A percentile compares a stretch with the other conserved stretches of the same genome.
Evolutionary conservation across 2,113 vertebrate genomes (phyloP).

Genomic region (Indri indri): DNA sequence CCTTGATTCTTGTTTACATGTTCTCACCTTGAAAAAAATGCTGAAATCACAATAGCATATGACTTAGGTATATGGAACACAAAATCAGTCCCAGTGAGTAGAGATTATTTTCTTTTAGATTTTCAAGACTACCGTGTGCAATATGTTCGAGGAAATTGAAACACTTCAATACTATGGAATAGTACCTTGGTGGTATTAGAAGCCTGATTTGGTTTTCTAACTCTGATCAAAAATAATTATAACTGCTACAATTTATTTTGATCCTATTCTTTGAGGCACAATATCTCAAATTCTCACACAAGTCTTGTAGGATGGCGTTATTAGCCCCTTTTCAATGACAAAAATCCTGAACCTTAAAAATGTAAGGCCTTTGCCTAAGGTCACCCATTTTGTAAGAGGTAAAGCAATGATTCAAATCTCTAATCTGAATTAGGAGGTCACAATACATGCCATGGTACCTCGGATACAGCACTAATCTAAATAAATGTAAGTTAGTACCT

Average conservation of each 20-base stretch:
- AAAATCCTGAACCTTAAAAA: not conserved
- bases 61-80: not conserved
- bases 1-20: not conserved
- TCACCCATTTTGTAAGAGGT: not conserved
- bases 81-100: not conserved
- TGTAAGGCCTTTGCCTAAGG: not conserved
- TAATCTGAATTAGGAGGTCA: not conserved
- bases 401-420: not conserved
- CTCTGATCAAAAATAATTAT: not conserved
- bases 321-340: not conserved
- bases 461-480: not conserved
- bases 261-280: not conserved
- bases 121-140: not conserved
- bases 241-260: not conserved
- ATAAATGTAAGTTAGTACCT: accelerated
- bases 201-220: not conserved
- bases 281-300: not conserved
- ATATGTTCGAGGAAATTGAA: not conserved
- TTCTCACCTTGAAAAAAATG: not conserved
- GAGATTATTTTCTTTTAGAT: not conserved
- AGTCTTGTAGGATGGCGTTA: not conserved
- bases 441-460: accelerated
- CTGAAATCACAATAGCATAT: not conserved
- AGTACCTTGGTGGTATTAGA: not conserved
- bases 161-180: not conserved